These are phyloP conservation scores for Poecile atricapillus DNA, from an alignment of 2,113 vertebrate genomes.

Conservation along the genomic window DNA sequence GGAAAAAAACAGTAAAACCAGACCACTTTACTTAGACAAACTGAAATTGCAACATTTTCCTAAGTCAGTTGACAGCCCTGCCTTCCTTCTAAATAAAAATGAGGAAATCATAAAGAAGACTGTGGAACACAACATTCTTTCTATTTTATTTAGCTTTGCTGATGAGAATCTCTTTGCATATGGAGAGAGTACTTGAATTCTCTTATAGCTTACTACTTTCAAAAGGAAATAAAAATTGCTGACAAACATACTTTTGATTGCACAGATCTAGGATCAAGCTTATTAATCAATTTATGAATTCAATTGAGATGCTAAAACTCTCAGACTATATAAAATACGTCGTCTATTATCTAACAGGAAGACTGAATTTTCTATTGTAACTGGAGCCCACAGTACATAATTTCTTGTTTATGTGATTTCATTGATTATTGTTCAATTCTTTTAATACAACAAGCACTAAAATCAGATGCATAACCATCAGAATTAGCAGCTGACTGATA, in stretches of 20 bases:
- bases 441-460: background rate
- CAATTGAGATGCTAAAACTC: constrained; percentile 24
- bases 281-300: background rate
- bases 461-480: background rate
- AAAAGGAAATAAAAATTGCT: constrained; percentile 21
- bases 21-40: background rate
- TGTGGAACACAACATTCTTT: background rate
- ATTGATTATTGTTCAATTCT: background rate
- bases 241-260: background rate
- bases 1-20: background rate
- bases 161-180: background rate
- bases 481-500: background rate
- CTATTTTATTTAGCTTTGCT: background rate
- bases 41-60: background rate
- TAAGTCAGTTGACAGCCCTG: background rate
- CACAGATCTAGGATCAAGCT: background rate
- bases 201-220: background rate
- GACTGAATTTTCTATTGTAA: background rate
- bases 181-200: background rate
- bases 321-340: background rate
- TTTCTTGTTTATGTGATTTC: background rate
- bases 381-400: background rate
- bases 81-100: background rate
- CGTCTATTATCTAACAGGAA: background rate
- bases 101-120: background rate